Evolutionary conservation across 2,113 vertebrate species (phyloP).

Genomic region (Procapra przewalskii): DNA sequence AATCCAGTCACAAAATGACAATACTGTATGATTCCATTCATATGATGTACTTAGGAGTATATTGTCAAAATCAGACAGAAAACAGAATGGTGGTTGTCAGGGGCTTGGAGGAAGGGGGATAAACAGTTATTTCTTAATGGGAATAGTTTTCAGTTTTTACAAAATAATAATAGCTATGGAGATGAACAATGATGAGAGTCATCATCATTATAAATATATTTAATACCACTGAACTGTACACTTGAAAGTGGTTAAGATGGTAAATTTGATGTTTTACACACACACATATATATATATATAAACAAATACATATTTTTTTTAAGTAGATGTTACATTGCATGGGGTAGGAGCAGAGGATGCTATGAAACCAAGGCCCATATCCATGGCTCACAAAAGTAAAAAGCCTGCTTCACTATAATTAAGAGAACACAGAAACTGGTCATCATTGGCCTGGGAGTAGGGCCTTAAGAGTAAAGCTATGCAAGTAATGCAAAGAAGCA

Average conservation of each 20-base stretch:
- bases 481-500: background rate
- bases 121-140: background rate
- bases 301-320: background rate
- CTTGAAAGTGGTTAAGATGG: background rate
- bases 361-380: background rate
- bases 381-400: background rate
- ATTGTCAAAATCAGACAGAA: background rate
- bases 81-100: background rate
- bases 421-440: background rate
- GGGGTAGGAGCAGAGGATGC: background rate
- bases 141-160: background rate
- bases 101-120: background rate
- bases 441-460: background rate
- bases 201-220: background rate
- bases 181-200: background rate
- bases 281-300: background rate
- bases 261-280: background rate
- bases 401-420: background rate
- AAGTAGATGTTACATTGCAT: background rate
- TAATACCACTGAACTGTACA: background rate
- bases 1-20: background rate
- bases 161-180: background rate
- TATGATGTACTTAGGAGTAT: background rate
- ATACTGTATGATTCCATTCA: background rate
- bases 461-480: background rate